Conservation (phyloP, 2,888 invertebrate species). For the Drosophila subquinaria region DNA sequence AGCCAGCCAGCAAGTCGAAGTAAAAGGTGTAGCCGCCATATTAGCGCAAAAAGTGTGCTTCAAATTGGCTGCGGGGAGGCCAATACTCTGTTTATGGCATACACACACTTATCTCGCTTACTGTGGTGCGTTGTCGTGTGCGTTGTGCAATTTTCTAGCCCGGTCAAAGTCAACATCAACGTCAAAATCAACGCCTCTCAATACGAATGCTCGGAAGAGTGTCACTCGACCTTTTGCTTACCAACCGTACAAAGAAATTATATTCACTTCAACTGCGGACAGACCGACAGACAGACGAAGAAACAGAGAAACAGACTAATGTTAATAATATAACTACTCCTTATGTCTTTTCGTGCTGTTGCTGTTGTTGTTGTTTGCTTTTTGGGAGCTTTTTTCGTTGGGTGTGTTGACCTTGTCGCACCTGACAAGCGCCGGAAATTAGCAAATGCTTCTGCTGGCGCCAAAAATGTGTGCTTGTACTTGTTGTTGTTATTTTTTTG, state of each 20-base stretch:
- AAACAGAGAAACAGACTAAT: conserved; percentile 13
- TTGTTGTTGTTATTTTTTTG: conserved; percentile 26
- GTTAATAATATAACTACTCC: conserved; percentile 29
- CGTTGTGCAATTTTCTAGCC: conserved; percentile 66
- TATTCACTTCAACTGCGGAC: conserved; percentile 50
- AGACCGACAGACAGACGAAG: conserved; percentile 9
- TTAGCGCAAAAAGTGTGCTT: conserved; percentile 78
- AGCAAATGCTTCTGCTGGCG: conserved; percentile 67
- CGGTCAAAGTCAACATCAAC: conserved; percentile 79
- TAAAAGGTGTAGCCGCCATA: conserved; percentile 78
- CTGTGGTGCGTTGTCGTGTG: conserved; percentile 41
- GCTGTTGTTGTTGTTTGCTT: conserved; percentile 1
- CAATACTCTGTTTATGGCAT: conserved; percentile 77
- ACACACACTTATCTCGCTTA: conserved; percentile 34
- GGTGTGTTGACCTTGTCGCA: conserved; percentile 73
- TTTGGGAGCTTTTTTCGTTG: conserved; percentile 46
- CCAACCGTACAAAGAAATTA: conserved; percentile 67
- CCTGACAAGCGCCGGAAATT: conserved; percentile 71
- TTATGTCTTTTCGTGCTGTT: background rate
- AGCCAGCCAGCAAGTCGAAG: conserved; percentile 47
- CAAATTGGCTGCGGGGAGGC: conserved; percentile 76
- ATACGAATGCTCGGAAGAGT: conserved; percentile 64
- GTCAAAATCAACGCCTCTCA: conserved; percentile 48
- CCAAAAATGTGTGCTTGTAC: conserved; percentile 10
- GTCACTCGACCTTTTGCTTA: conserved; percentile 75